Evolutionary conservation across 2,113 vertebrate genomes (phyloP), one percentile per base, ranked within the genome.

Genomic region (Rostratula benghalensis): DNA sequence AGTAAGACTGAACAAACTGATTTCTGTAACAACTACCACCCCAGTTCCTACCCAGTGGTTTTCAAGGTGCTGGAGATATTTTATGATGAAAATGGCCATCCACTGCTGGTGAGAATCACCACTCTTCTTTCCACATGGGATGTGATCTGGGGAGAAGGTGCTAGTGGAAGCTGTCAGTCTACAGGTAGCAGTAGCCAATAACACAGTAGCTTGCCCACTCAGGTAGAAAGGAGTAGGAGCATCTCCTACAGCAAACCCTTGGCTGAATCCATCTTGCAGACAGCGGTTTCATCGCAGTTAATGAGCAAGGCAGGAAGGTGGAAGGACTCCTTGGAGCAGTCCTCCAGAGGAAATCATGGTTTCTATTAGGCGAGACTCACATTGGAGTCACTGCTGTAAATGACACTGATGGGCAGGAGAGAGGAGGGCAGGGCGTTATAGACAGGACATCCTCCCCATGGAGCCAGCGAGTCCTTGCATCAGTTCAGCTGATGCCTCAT

Each of bases 11-110:
- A 56, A 43, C 12, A 53, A 73, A 46, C 10, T 22, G 13, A 60
- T 51, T 67, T 53, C 43, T 60, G 12, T 57, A 43, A 43, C 0
- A 1, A 1, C 45, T 50, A 64, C 15, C 15, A 39, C 0, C 1
- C 13, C 56, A 46, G 12, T 25, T n/a, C 28, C 37, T 59, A 39
- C 27, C 43, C 45, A 27, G 4, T 11, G n/a, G 39, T 60, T 75
- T 54, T 87, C 28, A 63, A 64, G 63, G 50, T 18, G 22, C 35
- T 22, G 22, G 60, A n/a, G 46, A 48, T 25, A 61, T 57, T 76
- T 92, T 77, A 37, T n/a, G 37, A 46, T 16, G 70, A 46, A 51
- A 45, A 57, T 20, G 23, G 23, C 19, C 65, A 68, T 41, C 30
- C n/a, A 61, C 43, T 0, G 0, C 46, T 61, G 61, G 7, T 31